Conservation (phyloP, 92 coral and sea anemone genomes). For the Actinernus sp. region DNA sequence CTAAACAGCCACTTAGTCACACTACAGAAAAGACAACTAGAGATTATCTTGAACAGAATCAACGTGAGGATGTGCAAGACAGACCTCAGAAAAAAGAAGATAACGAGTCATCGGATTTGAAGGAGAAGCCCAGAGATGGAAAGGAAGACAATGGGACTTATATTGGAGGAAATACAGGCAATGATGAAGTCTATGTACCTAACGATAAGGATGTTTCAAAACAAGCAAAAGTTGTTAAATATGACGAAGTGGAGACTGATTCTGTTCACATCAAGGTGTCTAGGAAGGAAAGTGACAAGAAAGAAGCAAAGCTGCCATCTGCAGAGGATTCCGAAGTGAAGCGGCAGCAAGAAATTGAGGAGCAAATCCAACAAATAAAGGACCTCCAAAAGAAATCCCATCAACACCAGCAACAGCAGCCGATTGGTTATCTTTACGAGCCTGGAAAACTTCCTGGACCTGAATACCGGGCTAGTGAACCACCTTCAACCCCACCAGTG, state of each 20-base stretch:
- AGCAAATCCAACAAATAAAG: slow-evolving; percentile 73
- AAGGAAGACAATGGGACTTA: too few species aligned
- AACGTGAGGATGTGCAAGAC: too few species aligned
- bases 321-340: slow-evolving; percentile 43
- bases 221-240: not conserved
- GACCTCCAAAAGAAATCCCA: slow-evolving; percentile 74
- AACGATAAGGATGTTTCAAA: too few species aligned
- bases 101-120: too few species aligned
- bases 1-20: too few species aligned
- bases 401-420: slow-evolving; percentile 41
- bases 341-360: slow-evolving; percentile 66
- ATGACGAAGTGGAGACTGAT: slow-evolving; percentile 2
- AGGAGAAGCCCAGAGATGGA: too few species aligned
- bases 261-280: too few species aligned
- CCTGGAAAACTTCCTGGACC: slow-evolving; percentile 54
- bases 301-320: slow-evolving; percentile 2
- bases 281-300: slow-evolving; percentile 1
- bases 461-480: not conserved
- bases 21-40: too few species aligned
- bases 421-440: slow-evolving; percentile 48
- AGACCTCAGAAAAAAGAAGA: too few species aligned
- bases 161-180: too few species aligned
- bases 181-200: too few species aligned
- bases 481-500: not conserved
- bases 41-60: too few species aligned